phyloP scores from a whole-genome alignment of 2,113 vertebrate species.

The Dicrurus megarhynchus region DNA sequence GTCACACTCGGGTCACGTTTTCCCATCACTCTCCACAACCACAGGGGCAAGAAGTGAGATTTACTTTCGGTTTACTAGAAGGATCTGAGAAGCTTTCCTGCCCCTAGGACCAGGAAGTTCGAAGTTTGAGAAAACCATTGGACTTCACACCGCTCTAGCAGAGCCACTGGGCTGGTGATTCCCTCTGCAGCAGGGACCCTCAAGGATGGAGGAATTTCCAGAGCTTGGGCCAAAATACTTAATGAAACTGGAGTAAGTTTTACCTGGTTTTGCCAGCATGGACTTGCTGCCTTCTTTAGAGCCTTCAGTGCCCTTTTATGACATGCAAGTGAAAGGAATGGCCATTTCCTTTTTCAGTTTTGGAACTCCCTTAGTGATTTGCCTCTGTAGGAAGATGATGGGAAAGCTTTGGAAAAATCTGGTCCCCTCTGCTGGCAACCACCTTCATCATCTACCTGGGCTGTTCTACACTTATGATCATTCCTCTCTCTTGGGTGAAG shows the following conservation, averaged over 20 bases:
- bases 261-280: neutral
- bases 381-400: neutral
- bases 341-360: neutral
- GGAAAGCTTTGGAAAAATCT: neutral
- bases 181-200: neutral
- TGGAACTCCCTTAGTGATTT: neutral
- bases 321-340: neutral
- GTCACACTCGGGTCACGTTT: neutral
- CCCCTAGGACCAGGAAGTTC: neutral
- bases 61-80: neutral
- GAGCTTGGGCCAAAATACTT: neutral
- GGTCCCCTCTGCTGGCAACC: neutral
- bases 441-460: neutral
- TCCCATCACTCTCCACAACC: neutral
- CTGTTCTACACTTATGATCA: neutral
- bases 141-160: fast-evolving
- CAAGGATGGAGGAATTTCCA: neutral
- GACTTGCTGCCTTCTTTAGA: neutral
- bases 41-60: neutral
- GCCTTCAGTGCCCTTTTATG: neutral
- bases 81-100: neutral
- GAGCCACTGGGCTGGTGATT: neutral
- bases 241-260: neutral
- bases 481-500: neutral
- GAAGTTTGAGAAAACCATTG: neutral